These are phyloP conservation scores for Sminthurinus aureus DNA, from an alignment of 2,888 invertebrate genomes.

Conservation along the genomic window DNA sequence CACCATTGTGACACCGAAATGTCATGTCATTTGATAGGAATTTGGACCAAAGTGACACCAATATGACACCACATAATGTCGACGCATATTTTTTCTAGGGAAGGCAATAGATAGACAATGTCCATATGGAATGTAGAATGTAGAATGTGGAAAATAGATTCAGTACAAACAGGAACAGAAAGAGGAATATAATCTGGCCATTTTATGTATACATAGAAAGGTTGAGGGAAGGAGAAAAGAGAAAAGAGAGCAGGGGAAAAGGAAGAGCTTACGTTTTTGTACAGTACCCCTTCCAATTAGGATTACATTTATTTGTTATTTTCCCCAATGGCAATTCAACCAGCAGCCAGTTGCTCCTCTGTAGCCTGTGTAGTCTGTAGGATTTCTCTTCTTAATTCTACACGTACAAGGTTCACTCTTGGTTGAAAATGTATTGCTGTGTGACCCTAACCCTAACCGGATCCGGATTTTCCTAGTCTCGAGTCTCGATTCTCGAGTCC, in stretches of 20 bases:
- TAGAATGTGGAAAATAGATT: not conserved
- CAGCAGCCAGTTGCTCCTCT: too few relatives aligned
- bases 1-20: too few relatives aligned
- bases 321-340: not conserved
- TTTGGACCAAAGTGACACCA: too few relatives aligned
- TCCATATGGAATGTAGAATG: too few relatives aligned
- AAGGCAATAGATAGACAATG: not conserved
- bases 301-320: constrained; percentile 4
- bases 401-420: too few relatives aligned
- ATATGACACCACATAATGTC: too few relatives aligned
- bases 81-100: too few relatives aligned
- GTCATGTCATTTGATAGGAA: too few relatives aligned
- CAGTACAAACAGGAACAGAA: too few relatives aligned
- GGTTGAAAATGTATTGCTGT: not conserved
- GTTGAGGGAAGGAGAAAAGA: not conserved
- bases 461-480: too few relatives aligned
- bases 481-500: too few relatives aligned
- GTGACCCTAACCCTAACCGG: too few relatives aligned
- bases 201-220: not conserved
- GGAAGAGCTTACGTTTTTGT: constrained; percentile 13
- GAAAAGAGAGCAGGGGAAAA: not conserved
- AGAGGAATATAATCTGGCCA: not conserved
- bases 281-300: constrained; percentile 3
- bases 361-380: not conserved
- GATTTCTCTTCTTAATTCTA: not conserved